Conservation (phyloP, 2,888 invertebrate species). For the Vanessa cardui region DNA sequence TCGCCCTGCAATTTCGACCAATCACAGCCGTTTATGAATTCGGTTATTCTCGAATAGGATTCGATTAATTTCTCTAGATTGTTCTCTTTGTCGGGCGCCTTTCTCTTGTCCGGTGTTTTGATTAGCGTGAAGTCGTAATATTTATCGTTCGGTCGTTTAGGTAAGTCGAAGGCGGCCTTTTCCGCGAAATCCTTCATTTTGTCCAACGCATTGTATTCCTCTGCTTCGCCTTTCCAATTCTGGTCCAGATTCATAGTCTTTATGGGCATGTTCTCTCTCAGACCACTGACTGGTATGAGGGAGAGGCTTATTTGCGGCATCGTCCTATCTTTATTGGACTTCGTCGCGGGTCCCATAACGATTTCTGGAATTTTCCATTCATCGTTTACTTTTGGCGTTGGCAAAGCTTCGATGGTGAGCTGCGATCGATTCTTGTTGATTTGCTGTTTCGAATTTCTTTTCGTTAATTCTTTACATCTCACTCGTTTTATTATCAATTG, state of each 20-base stretch:
- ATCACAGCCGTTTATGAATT: conserved; percentile 78
- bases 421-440: conserved; percentile 80
- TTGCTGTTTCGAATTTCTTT: conserved; percentile 72
- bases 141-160: conserved; percentile 65
- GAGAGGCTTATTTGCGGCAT: conserved; percentile 78
- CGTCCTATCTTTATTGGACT: conserved; percentile 62
- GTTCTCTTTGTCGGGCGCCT: conserved; percentile 62
- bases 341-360: conserved; percentile 63
- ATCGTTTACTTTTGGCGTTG: conserved; percentile 50
- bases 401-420: conserved; percentile 76
- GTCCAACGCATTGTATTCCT: conserved; percentile 77
- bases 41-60: conserved; percentile 75
- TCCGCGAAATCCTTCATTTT: conserved; percentile 81
- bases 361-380: conserved; percentile 73
- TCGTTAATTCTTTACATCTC: conserved; percentile 52
- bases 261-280: conserved; percentile 68
- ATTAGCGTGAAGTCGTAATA: conserved; percentile 60
- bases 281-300: conserved; percentile 70
- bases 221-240: conserved; percentile 64
- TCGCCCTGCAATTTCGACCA: conserved; percentile 69
- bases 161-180: conserved; percentile 74
- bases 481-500: conserved; percentile 76
- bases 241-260: conserved; percentile 66
- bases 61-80: conserved; percentile 72
- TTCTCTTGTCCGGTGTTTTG: conserved; percentile 57